These are phyloP conservation scores for Calameuta idolon DNA, from an alignment of 2,888 invertebrate species.

Conservation along the genomic window DNA sequence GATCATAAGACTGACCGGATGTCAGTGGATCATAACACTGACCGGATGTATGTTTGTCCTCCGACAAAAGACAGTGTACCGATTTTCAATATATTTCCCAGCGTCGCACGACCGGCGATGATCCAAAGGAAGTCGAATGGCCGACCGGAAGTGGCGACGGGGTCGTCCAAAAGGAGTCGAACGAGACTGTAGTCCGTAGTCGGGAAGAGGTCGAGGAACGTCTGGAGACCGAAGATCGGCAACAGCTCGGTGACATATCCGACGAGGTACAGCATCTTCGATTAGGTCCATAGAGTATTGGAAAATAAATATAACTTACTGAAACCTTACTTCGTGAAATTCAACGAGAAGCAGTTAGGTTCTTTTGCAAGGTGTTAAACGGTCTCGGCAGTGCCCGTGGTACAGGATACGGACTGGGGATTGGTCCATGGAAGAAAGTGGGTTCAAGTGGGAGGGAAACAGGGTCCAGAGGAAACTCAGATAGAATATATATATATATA, in stretches of 20 bases:
- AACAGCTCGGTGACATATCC: slow-evolving; percentile 85
- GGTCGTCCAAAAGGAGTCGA: slow-evolving; percentile 81
- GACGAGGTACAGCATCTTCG: slow-evolving; percentile 76
- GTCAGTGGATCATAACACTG: not conserved
- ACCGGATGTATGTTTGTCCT: not conserved
- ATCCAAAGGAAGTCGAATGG: slow-evolving; percentile 56
- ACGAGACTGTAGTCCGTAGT: slow-evolving; percentile 82
- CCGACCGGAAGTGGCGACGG: slow-evolving; percentile 70
- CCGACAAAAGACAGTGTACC: not conserved
- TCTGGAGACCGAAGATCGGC: slow-evolving; percentile 86
- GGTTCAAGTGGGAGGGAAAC: slow-evolving; percentile 13
- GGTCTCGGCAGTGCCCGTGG: not conserved
- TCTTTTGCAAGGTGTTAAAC: slow-evolving; percentile 7
- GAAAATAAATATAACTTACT: not conserved
- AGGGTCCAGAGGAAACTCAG: not conserved
- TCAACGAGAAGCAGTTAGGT: slow-evolving; percentile 4
- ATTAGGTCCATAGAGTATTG: slow-evolving; percentile 18
- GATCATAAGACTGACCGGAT: not conserved
- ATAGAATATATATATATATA: slow-evolving; percentile 13
- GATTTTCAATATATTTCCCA: slow-evolving; percentile 48
- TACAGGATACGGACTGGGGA: not conserved
- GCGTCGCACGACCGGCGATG: slow-evolving; percentile 69
- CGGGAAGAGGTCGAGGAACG: slow-evolving; percentile 86
- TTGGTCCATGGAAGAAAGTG: slow-evolving; percentile 7
- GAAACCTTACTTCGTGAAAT: not conserved